phyloP scores from a whole-genome alignment of 2,113 vertebrate species.

The Eurystomus gularis region DNA sequence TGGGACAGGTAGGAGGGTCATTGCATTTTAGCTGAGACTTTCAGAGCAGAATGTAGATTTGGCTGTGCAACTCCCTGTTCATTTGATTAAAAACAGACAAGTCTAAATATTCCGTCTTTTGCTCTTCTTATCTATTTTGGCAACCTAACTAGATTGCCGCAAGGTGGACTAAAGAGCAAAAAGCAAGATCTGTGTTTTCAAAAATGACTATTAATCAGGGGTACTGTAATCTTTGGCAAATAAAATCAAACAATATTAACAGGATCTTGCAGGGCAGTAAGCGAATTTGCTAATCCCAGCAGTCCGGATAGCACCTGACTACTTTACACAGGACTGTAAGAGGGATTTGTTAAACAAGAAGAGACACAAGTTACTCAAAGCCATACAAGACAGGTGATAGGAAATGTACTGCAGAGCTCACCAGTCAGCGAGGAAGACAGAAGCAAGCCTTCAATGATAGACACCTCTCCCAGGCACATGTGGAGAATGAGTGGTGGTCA shows the following conservation, averaged over 20 bases:
- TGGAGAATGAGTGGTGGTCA: background rate
- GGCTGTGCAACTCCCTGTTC: background rate
- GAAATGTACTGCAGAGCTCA: background rate
- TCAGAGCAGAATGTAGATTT: background rate
- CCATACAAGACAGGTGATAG: background rate
- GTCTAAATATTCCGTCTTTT: background rate
- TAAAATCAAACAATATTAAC: background rate
- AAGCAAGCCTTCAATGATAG: background rate
- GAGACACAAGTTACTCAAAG: background rate
- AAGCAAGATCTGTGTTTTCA: background rate
- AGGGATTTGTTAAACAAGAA: conserved; percentile 12
- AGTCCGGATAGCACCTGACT: background rate
- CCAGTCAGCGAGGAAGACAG: background rate
- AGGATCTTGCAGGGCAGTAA: background rate
- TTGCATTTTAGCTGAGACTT: background rate
- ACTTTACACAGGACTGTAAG: background rate
- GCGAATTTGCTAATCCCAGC: background rate
- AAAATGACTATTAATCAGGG: background rate
- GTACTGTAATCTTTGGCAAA: background rate
- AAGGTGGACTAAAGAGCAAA: background rate
- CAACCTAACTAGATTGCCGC: background rate
- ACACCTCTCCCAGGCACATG: background rate
- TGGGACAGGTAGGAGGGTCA: background rate
- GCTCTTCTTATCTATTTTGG: background rate
- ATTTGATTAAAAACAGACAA: background rate